Evolutionary conservation across 2,797 vertebrate species (phyloP).

Genomic region (Liparis tanakae): DNA sequence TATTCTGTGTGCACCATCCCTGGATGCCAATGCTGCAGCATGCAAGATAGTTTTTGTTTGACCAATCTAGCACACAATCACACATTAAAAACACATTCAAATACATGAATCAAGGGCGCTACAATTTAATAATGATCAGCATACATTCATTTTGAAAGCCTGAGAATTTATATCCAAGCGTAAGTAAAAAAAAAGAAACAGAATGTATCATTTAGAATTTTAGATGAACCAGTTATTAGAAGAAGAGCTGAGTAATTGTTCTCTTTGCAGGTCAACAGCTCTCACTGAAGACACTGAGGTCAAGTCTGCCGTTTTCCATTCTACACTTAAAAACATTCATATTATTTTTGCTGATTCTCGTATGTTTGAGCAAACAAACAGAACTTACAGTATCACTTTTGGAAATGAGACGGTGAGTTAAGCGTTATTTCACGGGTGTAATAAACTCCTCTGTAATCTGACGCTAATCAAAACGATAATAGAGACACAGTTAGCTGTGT

Average conservation of each 20-base stretch:
- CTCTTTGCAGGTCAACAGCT: not conserved
- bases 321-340: too few relatives aligned
- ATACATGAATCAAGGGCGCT: not conserved
- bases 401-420: not conserved
- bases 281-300: not conserved
- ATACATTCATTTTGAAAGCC: not conserved
- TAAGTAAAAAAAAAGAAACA: too few relatives aligned
- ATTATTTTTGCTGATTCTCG: too few relatives aligned
- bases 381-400: not conserved
- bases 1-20: slow-evolving; percentile 58
- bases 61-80: too few relatives aligned
- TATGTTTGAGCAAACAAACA: not conserved
- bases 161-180: not conserved
- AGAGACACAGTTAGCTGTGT: not conserved
- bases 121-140: not conserved
- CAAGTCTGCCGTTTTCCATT: not conserved
- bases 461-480: not conserved
- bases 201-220: not conserved
- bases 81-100: too few relatives aligned
- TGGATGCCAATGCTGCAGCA: slow-evolving; percentile 57
- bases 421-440: not conserved
- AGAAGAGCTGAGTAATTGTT: not conserved
- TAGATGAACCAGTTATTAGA: not conserved
- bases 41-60: slow-evolving; percentile 39
- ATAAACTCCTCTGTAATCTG: not conserved